A percentile compares a stretch with the other conserved stretches of the same genome.
These are phyloP conservation scores for Bembecia ichneumoniformis DNA, from an alignment of 2,888 invertebrate genomes.

Conservation along the genomic window DNA sequence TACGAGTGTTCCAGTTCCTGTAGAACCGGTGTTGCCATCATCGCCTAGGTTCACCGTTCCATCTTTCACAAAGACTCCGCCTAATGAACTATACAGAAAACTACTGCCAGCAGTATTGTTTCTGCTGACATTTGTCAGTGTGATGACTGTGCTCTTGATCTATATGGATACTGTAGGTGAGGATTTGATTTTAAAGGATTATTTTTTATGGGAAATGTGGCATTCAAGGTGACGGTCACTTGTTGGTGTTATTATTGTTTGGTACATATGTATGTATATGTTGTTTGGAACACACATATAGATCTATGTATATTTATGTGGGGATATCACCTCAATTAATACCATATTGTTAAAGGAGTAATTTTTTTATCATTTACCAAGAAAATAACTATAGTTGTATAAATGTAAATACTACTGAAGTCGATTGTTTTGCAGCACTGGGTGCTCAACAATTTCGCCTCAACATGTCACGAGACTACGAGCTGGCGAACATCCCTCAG, in stretches of 20 bases:
- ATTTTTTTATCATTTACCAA: too few species aligned
- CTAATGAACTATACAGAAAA: slow-evolving; percentile 58
- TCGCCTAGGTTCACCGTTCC: slow-evolving; percentile 34
- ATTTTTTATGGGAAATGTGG: too few species aligned
- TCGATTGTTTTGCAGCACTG: slow-evolving; percentile 60
- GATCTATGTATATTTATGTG: neutral
- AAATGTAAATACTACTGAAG: neutral
- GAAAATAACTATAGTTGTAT: neutral
- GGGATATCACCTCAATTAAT: too few species aligned
- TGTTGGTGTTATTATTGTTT: too few species aligned
- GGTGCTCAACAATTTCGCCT: slow-evolving; percentile 83
- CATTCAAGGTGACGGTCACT: too few species aligned
- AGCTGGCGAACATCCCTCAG: slow-evolving; percentile 80
- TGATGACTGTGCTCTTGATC: slow-evolving; percentile 82
- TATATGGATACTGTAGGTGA: slow-evolving; percentile 87
- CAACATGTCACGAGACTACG: slow-evolving; percentile 85
- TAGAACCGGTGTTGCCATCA: slow-evolving; percentile 14
- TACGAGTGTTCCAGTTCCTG: slow-evolving; percentile 16
- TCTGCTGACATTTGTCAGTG: slow-evolving; percentile 83
- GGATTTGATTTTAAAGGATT: slow-evolving; percentile 12
- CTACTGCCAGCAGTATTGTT: slow-evolving; percentile 80
- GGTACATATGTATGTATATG: too few species aligned
- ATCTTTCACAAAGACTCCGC: slow-evolving; percentile 47
- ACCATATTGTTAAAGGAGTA: too few species aligned
- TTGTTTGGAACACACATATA: neutral